Evolutionary conservation across 2,113 vertebrate species (phyloP), one percentile per base, ranked within the genome.

Genomic region (Stegostoma tigrinum): DNA sequence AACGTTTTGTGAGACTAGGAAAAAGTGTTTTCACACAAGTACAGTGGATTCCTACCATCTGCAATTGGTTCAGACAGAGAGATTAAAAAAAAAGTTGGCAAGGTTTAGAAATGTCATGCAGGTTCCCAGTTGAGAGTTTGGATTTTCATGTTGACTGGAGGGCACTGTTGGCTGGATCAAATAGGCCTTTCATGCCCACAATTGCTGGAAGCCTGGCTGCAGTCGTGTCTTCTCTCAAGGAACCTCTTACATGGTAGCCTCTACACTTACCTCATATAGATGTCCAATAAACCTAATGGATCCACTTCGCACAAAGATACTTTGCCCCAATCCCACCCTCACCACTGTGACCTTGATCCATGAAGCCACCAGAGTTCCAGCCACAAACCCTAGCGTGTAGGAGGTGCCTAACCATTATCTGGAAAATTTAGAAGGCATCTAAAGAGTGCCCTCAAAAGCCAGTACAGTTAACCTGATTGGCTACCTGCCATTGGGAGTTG

Each of bases 1-100:
- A 93, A 67, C 34, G 34, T 24, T 66, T 93, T 67, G 61, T 24
- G 17, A n/a, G 89, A 34, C 8, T 67, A 19, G n/a, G 89, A 93
- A 64, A 55, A 64, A 93, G 89, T 93, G 89, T 93, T 93, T 93
- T 93, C 55, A 93, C 89, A 93, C 89, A 90, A 61, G 15, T 64
- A n/a, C 52, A 90, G 27, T 61, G 23, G 89, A 66, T 66, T 93
- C 34, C 89, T 93, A 93, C n/a, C 34, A 67, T 93, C 64, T 93
- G 89, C 89, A 93, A 93, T 34, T 66, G 89, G 61, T 67, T 67
- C 55, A 61, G 87, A 55, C 27, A 61, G 87, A 55, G 23, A 52
- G 85, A 27, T 4, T 4, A 48, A 48, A 10, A 66, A 66, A 38
- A 7, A 7, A 3, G 0, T 83, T 93, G 89, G 17, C 61, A 3